Base-by-base conservation (phyloP, 2,888 invertebrate species). In the Anaspis maculata region DNA sequence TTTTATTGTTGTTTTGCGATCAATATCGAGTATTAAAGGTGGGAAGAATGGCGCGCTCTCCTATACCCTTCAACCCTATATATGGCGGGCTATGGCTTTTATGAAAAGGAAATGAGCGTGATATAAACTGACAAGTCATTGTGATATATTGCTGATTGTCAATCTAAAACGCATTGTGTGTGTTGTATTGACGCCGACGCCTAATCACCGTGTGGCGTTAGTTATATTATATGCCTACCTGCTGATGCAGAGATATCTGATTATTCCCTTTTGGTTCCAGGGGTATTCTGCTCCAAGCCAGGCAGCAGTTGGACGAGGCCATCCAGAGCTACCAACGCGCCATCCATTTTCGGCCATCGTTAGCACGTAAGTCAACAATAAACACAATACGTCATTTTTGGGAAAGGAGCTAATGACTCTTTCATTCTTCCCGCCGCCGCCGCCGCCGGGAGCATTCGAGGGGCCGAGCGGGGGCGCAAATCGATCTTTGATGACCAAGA, bases 281-380 rank as follows among this genome's bases (percentile, higher is more conserved):
- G 65, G 95, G 94, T 42, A 87, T 92, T 60, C 71, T 94, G 59
- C 78, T 88, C 54, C 92, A 94, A 69, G 86, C 88, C 56, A 83
- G 87, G 69, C 81, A 83, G 61, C 77, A 89, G 57, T 82, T 83
- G 65, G 79, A 85, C 52, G 88, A 88, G 62, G 91, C 94, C 42
- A 80, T 92, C 59, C 78, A 83, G 64, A 89, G 89, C 70, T 94
- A 92, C 68, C 82, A 87, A 66, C 77, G 81, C 57, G 94, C 94
- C 49, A 90, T 94, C 61, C 83, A 86, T 67, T 94, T 84, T 70
- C 76, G 95, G 66, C 92, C 94, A 46, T 85, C 88, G 56, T 77
- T 95, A 68, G 91, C 92, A 62, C 76, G 94, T 94, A 74, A 87
- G 88, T 84, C 46, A 19, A 35, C 30, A 37, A 42, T 39, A 33